Percentiles rank a stretch among this genome's conserved stretches.
Conservation (phyloP, 2,888 invertebrate genomes). For the Diploptera punctata region DNA sequence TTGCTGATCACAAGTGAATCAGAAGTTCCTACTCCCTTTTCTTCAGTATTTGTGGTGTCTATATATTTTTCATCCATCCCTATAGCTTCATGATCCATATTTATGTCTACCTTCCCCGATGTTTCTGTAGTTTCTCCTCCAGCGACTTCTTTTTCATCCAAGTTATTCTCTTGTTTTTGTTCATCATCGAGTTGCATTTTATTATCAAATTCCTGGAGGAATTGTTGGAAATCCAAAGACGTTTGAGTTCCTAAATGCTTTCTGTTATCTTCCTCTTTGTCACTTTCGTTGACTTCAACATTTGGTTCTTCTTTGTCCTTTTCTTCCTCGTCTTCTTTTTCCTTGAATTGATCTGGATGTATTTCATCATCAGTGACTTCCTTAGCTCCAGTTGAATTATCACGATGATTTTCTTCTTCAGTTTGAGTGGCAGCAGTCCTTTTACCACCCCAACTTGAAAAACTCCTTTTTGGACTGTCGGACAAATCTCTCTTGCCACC, state of each 20-base stretch:
- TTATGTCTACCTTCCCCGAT: not conserved
- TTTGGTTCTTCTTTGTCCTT: no score
- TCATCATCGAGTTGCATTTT: not conserved
- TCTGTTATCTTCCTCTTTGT: not conserved
- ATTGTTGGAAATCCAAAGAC: not conserved
- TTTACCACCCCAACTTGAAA: slow-evolving; percentile 1
- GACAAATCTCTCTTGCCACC: not conserved
- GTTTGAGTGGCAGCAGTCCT: not conserved
- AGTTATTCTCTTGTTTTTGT: no score
- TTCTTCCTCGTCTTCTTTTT: no score
- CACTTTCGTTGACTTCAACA: no score
- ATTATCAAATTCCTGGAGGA: not conserved
- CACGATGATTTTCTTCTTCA: no score
- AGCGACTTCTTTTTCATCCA: not conserved
- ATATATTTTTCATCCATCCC: not conserved
- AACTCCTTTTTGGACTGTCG: not conserved
- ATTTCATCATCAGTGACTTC: no score
- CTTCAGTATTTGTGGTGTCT: not conserved
- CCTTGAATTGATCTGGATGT: no score
- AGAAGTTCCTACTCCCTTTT: not conserved
- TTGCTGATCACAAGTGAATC: not conserved
- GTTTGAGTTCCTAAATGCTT: not conserved
- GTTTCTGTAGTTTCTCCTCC: not conserved
- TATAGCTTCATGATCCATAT: not conserved
- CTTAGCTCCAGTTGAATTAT: no score